These are phyloP conservation scores for Theonella swinhoei DNA, from an alignment of 37 sponge, comb jelly and placozoan species.

Conservation along the genomic window DNA sequence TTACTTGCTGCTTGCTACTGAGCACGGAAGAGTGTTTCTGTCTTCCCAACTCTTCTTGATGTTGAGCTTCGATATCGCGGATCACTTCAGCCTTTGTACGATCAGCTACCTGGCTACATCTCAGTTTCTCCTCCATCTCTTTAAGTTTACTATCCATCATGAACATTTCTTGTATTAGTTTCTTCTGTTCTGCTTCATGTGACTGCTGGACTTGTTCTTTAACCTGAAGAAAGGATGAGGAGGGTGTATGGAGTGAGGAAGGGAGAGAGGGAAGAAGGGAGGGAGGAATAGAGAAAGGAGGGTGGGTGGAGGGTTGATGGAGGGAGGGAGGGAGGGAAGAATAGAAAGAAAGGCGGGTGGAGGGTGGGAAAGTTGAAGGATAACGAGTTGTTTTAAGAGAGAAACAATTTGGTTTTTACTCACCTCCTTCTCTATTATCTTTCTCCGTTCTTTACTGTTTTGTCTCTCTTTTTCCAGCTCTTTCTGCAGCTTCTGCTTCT, in stretches of 20 bases:
- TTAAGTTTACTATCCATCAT: not conserved
- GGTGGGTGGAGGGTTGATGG: too few relatives aligned
- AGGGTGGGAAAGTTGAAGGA: not conserved
- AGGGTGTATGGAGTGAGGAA: too few relatives aligned
- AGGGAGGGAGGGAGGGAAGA: too few relatives aligned
- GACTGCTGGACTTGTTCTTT: not conserved
- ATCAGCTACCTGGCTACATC: not conserved
- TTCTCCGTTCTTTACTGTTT: not conserved
- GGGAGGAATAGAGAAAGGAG: too few relatives aligned
- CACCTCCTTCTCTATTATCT: not conserved
- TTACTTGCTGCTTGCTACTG: constrained; percentile 7
- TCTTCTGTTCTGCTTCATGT: not conserved
- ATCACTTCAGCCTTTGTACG: not conserved
- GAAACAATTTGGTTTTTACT: too few relatives aligned
- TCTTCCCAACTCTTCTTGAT: not conserved
- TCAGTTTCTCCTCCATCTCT: not conserved
- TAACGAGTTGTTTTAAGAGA: not conserved
- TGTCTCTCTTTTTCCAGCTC: constrained; percentile 8
- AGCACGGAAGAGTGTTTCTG: not conserved
- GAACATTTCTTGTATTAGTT: not conserved
- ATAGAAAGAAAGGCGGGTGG: too few relatives aligned
- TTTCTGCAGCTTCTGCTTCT: not conserved
- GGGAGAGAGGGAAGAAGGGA: too few relatives aligned
- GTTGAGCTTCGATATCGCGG: not conserved
- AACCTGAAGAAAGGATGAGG: too few relatives aligned